phyloP scores from a whole-genome alignment of 2,113 vertebrate genomes.

The Menidia beryllina region DNA sequence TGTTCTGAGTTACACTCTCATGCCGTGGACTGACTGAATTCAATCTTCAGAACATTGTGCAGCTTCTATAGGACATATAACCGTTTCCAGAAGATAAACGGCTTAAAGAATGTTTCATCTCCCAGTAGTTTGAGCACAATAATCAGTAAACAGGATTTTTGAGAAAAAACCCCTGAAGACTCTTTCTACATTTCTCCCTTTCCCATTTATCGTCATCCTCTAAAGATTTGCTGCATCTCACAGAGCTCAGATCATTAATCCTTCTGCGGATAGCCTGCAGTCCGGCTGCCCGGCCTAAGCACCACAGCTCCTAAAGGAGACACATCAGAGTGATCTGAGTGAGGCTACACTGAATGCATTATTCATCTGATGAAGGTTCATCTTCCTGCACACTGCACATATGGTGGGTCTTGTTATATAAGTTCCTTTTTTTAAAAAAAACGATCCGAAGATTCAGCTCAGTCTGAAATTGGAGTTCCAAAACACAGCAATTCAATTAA shows the following conservation, averaged over 20 bases:
- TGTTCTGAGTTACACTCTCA: no score
- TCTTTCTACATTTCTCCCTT: conserved; percentile 17
- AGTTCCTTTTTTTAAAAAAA: no score
- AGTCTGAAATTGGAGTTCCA: no score
- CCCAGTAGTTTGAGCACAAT: conserved; percentile 27
- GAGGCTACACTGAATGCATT: neutral
- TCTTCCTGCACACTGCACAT: no score
- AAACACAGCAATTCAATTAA: no score
- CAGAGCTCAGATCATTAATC: conserved; percentile 43
- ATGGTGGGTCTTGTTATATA: no score
- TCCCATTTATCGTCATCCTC: conserved; percentile 39
- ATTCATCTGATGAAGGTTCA: no score
- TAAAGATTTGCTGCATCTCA: conserved; percentile 23
- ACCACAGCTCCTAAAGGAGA: neutral
- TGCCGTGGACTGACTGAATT: no score
- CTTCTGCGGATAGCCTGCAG: conserved; percentile 33
- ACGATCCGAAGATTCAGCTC: no score
- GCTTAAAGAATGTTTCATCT: conserved; percentile 37
- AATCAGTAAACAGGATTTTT: conserved; percentile 11
- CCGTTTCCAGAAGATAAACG: conserved; percentile 13
- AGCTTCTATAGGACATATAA: conserved; percentile 16
- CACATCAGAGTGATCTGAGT: neutral
- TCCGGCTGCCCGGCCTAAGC: conserved; percentile 15
- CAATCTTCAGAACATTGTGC: neutral
- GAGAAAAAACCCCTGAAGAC: conserved; percentile 14